Conservation (phyloP, 2,113 vertebrate genomes). For the Etia nguti region DNA sequence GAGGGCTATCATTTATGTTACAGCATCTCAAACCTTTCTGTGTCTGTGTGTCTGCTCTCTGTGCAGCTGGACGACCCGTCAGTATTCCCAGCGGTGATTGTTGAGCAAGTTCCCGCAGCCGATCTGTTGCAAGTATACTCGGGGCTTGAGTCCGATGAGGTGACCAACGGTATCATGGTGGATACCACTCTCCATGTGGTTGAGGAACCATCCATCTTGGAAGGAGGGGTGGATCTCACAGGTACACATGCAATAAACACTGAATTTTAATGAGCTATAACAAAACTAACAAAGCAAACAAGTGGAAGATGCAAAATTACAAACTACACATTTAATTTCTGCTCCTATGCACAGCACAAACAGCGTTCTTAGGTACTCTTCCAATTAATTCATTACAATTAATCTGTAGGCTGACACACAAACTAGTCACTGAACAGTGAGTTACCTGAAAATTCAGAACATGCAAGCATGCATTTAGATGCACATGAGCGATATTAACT, state of each 20-base stretch:
- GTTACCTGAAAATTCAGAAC: neutral
- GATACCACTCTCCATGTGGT: conserved; percentile 78
- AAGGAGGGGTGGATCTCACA: conserved; percentile 76
- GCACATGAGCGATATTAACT: neutral
- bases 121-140: conserved; percentile 87
- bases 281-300: neutral
- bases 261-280: neutral
- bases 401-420: neutral
- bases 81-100: conserved; percentile 84
- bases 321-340: neutral
- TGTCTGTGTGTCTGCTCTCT: neutral
- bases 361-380: neutral
- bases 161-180: conserved; percentile 78
- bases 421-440: neutral
- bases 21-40: neutral
- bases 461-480: neutral
- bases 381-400: neutral
- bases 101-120: conserved; percentile 81
- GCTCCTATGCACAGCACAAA: neutral
- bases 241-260: conserved; percentile 56
- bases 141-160: conserved; percentile 81
- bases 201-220: conserved; percentile 76
- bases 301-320: neutral
- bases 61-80: conserved; percentile 82
- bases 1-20: neutral